A percentile compares a stretch with the other conserved stretches of the same genome.
Conservation (phyloP, 2,113 vertebrate species). For the Manacus vitellinus region DNA sequence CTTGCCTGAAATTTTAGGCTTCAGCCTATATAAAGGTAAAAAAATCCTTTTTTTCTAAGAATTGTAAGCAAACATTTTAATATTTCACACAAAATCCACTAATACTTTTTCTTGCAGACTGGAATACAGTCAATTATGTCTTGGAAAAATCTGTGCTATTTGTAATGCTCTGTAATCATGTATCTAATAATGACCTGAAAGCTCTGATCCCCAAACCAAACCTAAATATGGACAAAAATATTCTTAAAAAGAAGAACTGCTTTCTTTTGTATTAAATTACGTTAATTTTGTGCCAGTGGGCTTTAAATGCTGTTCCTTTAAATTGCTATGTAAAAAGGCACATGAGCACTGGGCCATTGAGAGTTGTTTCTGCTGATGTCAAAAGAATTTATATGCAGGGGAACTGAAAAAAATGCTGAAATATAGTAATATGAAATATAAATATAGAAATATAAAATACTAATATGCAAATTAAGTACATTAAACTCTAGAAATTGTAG, state of each 20-base stretch:
- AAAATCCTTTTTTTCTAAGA: not conserved
- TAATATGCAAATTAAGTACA: not conserved
- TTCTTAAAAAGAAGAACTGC: not conserved
- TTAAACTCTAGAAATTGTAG: not conserved
- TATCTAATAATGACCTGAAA: not conserved
- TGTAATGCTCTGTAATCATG: not conserved
- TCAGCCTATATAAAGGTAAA: not conserved
- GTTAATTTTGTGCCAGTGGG: not conserved
- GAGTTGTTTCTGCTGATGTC: conserved; percentile 14
- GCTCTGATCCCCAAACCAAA: not conserved
- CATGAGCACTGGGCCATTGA: not conserved
- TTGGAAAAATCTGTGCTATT: not conserved
- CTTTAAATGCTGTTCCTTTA: conserved; percentile 21
- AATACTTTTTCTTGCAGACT: not conserved
- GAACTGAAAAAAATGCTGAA: not conserved
- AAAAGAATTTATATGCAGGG: not conserved
- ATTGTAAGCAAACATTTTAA: not conserved
- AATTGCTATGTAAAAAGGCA: not conserved
- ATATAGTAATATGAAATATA: not conserved
- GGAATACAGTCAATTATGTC: not conserved
- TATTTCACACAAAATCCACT: not conserved
- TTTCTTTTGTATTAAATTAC: not conserved
- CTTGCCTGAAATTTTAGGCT: not conserved
- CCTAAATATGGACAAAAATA: not conserved
- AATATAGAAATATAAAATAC: not conserved